Percentiles rank a stretch among this genome's conserved stretches.
These are phyloP conservation scores for Eira barbara DNA, from an alignment of 2,113 vertebrate species.

Conservation along the genomic window DNA sequence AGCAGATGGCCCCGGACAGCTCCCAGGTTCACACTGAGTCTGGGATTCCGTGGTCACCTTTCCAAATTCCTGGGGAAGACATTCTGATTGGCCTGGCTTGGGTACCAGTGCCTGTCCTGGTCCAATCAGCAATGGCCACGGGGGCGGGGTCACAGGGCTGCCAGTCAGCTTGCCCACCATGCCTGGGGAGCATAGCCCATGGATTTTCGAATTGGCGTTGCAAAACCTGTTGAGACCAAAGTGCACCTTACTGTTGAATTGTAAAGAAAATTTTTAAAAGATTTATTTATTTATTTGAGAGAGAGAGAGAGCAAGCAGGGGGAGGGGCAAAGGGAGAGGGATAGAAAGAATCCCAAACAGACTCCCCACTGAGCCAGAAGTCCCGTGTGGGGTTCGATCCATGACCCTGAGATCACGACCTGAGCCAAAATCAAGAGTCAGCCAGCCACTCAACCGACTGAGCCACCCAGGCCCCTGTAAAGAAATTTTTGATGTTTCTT, in stretches of 20 bases:
- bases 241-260: background rate
- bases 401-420: background rate
- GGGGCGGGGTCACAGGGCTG: background rate
- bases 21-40: background rate
- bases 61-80: background rate
- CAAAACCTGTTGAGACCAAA: background rate
- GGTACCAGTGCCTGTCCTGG: too few species aligned
- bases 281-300: too few species aligned
- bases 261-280: background rate
- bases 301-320: background rate
- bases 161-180: accelerated
- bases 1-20: accelerated
- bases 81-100: background rate
- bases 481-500: background rate
- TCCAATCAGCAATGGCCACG: background rate
- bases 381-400: background rate
- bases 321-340: background rate
- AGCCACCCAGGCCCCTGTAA: background rate
- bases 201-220: background rate
- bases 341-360: background rate
- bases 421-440: background rate
- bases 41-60: background rate
- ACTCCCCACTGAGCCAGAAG: background rate
- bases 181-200: accelerated
- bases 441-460: background rate